Evolutionary conservation across 2,113 vertebrate genomes (phyloP).

Genomic region (Poecilia latipinna): DNA sequence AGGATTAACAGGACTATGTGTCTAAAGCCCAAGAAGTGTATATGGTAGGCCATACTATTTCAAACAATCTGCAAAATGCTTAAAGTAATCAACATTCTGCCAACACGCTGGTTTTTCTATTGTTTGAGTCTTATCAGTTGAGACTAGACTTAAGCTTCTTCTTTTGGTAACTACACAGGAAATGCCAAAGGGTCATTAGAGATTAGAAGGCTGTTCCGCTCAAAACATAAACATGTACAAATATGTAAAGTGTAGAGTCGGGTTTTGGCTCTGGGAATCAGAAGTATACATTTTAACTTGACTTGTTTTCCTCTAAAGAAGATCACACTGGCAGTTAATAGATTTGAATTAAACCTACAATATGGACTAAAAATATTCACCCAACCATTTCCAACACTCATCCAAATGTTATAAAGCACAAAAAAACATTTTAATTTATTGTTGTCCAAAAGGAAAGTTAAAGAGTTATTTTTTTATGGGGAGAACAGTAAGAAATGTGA

Average conservation of each 20-base stretch:
- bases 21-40: conserved; percentile 14
- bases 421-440: background rate
- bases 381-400: background rate
- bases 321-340: background rate
- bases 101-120: background rate
- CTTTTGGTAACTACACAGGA: conserved; percentile 12
- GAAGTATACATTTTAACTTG: background rate
- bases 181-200: conserved; percentile 36
- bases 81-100: background rate
- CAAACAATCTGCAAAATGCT: conserved; percentile 13
- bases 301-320: background rate
- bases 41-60: background rate
- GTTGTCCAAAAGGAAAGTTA: background rate
- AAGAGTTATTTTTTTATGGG: background rate
- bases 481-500: too few relatives aligned
- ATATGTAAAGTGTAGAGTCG: background rate
- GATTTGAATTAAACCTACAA: background rate
- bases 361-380: background rate
- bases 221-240: background rate
- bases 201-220: conserved; percentile 7
- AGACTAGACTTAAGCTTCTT: conserved; percentile 3
- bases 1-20: conserved; percentile 44
- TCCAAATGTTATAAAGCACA: background rate
- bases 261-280: background rate
- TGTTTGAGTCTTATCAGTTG: conserved; percentile 8